Base-by-base conservation (phyloP, 2,888 invertebrate species). In the Eupelmus urozonus region DNA sequence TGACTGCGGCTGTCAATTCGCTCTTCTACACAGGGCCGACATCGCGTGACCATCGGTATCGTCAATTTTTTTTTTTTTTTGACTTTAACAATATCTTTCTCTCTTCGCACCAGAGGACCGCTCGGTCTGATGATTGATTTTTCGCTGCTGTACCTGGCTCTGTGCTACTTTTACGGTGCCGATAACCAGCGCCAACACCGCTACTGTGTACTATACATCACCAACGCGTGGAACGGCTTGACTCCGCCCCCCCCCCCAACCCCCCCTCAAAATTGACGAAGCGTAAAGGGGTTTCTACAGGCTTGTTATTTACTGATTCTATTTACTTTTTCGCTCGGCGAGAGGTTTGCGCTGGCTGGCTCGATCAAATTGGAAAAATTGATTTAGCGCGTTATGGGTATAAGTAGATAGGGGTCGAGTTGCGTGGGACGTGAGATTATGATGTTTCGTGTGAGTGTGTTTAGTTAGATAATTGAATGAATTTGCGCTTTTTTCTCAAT, bases 1-100 rank as follows among this genome's bases (percentile, higher is more conserved):
- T 90, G 96, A 96, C 91, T 96, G 96, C 90, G 96, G 96, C 91
- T 96, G 96, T 92, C 96, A 96, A 91, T 96, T 96, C 91, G 96
- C 96, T 87, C 92, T 96, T 89, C 94, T 96, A 89, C 96, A 96
- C 92, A 94, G 96, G 89, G 96, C 94, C 85, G 95, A 94, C 89
- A 94, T 93, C 90, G 93, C 89, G 88, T 89, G 88, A 89, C 88
- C 86, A 88, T 88, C 88, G 89, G 89, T 89, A 89, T 85, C 85
- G 59, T 79, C 82, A 78, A 62, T 76, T 78, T 79, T 78, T 51
- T 18, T 29, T 76, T 57, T 57, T 45, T 20, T 55, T 69, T 60
- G n/a, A n/a, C n/a, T n/a, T n/a, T n/a, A n/a, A n/a, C n/a, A n/a
- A n/a, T n/a, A n/a, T 59, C 55, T 18, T 51, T 13, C 20, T 51